phyloP scores from a whole-genome alignment of 2,797 vertebrate species.

The Alectoris magna region DNA sequence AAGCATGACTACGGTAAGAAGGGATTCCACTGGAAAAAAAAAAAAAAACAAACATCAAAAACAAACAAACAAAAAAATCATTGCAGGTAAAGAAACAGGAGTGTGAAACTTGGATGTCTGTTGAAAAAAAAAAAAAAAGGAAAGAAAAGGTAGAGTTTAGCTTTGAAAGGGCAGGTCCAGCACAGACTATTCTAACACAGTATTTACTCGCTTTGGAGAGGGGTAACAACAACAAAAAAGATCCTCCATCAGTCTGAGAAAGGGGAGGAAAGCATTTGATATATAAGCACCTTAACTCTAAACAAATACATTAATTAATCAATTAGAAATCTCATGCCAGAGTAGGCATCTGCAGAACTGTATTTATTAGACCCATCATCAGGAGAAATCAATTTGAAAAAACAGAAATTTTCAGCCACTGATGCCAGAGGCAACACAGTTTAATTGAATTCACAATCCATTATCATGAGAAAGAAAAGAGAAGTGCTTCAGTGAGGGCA shows the following conservation, averaged over 20 bases:
- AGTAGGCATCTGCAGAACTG: not conserved
- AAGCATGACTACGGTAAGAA: not conserved
- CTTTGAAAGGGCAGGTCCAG: not conserved
- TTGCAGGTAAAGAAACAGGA: not conserved
- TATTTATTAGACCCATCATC: not conserved
- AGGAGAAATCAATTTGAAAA: not conserved
- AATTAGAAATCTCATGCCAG: not conserved
- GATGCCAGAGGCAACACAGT: not conserved
- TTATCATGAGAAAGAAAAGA: not conserved
- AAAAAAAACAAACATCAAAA: not conserved
- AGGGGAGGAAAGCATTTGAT: not conserved
- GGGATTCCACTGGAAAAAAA: not conserved
- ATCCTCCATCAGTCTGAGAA: not conserved
- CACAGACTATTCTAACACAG: not conserved
- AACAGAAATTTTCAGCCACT: not conserved
- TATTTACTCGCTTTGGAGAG: not conserved
- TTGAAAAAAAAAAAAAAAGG: not conserved
- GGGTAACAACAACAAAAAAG: fast-evolving
- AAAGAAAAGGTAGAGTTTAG: not conserved
- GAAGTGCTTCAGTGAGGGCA: not conserved
- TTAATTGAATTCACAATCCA: not conserved
- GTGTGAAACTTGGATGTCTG: not conserved
- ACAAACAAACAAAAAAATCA: not conserved
- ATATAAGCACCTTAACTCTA: not conserved
- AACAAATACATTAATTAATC: not conserved